These are phyloP conservation scores for Ibidorhyncha struthersii DNA, from an alignment of 2,113 vertebrate genomes.

Conservation along the genomic window DNA sequence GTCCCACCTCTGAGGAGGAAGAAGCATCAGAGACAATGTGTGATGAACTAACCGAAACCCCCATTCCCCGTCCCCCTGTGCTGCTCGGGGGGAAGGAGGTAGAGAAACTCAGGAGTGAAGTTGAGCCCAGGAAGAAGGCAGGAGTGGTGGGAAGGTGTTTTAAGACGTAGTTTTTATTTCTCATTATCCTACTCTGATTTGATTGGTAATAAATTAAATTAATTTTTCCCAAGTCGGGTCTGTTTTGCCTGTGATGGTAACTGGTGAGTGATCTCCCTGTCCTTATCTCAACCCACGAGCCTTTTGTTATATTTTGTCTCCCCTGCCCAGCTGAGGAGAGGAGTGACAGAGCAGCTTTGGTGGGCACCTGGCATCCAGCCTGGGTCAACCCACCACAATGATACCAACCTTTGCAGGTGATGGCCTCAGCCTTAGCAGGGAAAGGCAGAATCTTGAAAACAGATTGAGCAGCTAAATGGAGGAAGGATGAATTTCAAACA, in stretches of 20 bases:
- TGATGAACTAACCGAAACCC: neutral
- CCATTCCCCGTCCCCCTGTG: neutral
- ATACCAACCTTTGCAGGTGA: neutral
- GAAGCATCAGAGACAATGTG: neutral
- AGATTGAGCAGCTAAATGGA: neutral
- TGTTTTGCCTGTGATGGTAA: neutral
- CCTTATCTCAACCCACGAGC: neutral
- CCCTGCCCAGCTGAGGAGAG: neutral
- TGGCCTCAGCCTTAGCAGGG: neutral
- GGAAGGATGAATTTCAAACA: neutral
- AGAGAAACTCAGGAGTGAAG: neutral
- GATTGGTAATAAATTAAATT: neutral
- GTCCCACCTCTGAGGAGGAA: no score
- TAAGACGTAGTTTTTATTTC: neutral
- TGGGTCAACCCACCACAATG: neutral
- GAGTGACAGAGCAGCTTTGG: neutral
- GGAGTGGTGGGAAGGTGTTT: neutral
- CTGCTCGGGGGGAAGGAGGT: no score
- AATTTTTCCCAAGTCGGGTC: neutral
- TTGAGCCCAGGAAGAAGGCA: neutral
- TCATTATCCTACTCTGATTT: neutral
- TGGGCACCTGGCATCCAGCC: neutral
- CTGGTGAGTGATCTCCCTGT: neutral
- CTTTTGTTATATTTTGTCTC: neutral
- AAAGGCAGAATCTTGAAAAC: neutral